Percentiles rank a stretch among this genome's conserved stretches.
Conservation (phyloP, 2,797 vertebrate genomes). For the Apogon hyalosoma region DNA sequence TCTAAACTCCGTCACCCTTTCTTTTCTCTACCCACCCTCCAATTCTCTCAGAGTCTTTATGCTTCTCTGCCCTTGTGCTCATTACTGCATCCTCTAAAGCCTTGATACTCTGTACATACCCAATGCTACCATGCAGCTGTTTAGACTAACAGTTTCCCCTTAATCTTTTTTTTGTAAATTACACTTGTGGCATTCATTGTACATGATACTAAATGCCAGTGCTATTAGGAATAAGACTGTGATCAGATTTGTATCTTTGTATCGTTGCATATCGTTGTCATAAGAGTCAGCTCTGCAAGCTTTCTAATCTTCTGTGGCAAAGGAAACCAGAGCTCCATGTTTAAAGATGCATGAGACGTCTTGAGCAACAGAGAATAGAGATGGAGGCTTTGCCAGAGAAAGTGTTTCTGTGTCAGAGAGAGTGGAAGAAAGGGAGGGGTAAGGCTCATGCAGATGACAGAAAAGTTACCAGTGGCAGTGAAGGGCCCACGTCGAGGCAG, state of each 20-base stretch:
- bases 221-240: constrained; percentile 23
- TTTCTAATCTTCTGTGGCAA: constrained; percentile 59
- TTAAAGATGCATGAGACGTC: constrained; percentile 85
- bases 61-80: constrained; percentile 12
- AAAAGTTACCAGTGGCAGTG: constrained; percentile 16
- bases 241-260: constrained; percentile 72
- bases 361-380: constrained; percentile 56
- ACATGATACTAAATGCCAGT: constrained; percentile 12
- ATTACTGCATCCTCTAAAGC: constrained; percentile 6
- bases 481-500: constrained; percentile 32
- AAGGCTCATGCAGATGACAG: constrained; percentile 23
- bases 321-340: constrained; percentile 80
- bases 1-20: constrained; percentile 17
- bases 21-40: constrained; percentile 2
- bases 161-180: constrained; percentile 7
- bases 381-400: constrained; percentile 58
- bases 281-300: constrained; percentile 33
- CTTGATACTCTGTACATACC: neutral
- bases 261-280: constrained; percentile 48
- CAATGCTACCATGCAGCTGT: constrained; percentile 9
- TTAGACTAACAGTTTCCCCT: neutral
- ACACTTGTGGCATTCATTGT: constrained; percentile 4
- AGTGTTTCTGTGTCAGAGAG: constrained; percentile 67
- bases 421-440: constrained; percentile 42
- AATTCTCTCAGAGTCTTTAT: neutral